Percentiles rank a stretch among this genome's conserved stretches.
Conservation (phyloP, 2,888 invertebrate genomes). For the Latrodectus hesperus region DNA sequence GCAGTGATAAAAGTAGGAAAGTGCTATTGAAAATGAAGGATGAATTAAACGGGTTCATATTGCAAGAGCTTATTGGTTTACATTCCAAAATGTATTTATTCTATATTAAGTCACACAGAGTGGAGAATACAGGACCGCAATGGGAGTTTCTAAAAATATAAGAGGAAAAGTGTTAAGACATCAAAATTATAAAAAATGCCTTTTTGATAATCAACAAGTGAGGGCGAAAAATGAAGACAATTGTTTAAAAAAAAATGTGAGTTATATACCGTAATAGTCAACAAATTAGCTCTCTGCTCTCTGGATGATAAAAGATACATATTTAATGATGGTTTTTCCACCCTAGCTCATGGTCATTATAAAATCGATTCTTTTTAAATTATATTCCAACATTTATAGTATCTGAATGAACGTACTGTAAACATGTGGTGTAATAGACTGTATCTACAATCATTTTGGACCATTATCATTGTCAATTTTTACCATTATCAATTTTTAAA, state of each 20-base stretch:
- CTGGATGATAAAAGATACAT: conserved; percentile 16
- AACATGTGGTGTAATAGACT: too few relatives aligned
- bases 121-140: conserved; percentile 11
- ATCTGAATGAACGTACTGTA: neutral
- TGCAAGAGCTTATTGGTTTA: conserved; percentile 71
- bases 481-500: too few relatives aligned
- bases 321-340: neutral
- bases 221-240: neutral
- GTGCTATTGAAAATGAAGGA: conserved; percentile 72
- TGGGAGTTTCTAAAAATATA: neutral
- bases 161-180: neutral
- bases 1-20: conserved; percentile 68
- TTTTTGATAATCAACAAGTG: neutral
- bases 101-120: neutral
- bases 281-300: neutral
- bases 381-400: neutral
- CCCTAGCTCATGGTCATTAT: conserved; percentile 18
- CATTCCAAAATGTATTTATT: conserved; percentile 48
- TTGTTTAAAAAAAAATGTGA: neutral
- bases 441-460: too few relatives aligned
- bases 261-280: neutral
- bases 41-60: conserved; percentile 67
- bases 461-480: too few relatives aligned
- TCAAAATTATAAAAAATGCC: neutral
- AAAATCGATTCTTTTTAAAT: neutral